Percentiles rank a stretch among this genome's conserved stretches.
Conservation (phyloP, 2,888 invertebrate genomes). For the Chironomus riparius region DNA sequence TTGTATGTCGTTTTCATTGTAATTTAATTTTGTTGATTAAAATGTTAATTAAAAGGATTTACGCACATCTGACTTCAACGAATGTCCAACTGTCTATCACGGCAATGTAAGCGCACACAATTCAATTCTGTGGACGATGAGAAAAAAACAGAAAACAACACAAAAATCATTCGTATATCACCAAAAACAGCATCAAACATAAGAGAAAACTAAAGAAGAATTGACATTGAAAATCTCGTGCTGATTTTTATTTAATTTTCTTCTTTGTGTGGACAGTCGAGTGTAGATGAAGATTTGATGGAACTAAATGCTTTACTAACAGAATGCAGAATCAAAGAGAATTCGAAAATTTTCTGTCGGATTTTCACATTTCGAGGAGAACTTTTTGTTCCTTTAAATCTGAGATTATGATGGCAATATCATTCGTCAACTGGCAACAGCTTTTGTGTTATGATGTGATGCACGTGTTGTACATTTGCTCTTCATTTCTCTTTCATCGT, state of each 20-base stretch:
- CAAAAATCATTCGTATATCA: not conserved
- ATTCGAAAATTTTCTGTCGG: not conserved
- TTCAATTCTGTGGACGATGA: not conserved
- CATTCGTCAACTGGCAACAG: too few species aligned
- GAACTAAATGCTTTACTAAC: not conserved
- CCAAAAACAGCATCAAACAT: too few species aligned
- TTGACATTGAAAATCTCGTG: not conserved
- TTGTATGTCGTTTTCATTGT: not conserved
- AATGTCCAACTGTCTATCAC: not conserved
- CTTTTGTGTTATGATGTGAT: too few species aligned
- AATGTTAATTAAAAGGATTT: conserved; percentile 4
- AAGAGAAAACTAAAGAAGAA: not conserved
- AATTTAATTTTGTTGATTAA: not conserved
- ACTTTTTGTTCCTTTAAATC: too few species aligned
- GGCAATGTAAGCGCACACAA: not conserved
- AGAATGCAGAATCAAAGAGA: not conserved
- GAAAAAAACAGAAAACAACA: not conserved
- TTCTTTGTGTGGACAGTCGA: not conserved
- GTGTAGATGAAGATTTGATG: not conserved
- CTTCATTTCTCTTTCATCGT: not conserved
- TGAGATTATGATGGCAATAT: too few species aligned
- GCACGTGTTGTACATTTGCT: too few species aligned
- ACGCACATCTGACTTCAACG: conserved; percentile 1
- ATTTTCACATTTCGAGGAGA: not conserved
- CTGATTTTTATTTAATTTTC: not conserved